Base-by-base conservation (phyloP, 23 tunicate species). In the Oikopleura dioica region DNA sequence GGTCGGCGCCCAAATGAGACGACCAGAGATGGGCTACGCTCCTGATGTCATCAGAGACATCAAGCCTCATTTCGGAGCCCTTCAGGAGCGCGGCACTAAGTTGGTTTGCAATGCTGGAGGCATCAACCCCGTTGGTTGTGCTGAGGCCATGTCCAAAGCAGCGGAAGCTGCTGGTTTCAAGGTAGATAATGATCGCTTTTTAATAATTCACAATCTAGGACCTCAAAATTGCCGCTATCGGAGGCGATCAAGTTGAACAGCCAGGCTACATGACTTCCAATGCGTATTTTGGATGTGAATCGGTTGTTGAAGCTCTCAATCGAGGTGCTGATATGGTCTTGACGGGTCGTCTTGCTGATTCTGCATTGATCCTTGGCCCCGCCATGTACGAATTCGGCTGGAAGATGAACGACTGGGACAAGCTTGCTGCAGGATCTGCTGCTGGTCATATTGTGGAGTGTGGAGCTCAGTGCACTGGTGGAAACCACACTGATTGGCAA, bases 391-490 rank as follows among this genome's bases (percentile, higher is more conserved):
- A 84, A 68, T 89, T 89, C 38, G 44, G 80, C 35, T 89, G 96
- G 96, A 26, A 67, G 26, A 29, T 50, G 21, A 28, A 38, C 36
- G 96, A 89, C 37, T 89, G 77, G 75, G 92, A 89, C 80, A 85
- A 51, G 38, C 76, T 89, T 32, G 96, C 96, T 28, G 79, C 79
- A 76, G 96, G 96, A 50, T 84, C 89, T 75, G 38, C 82, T 35
- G 96, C 96, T 0, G 96, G 96, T 31, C 96, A 89, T 72, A 63
- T 89, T 36, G 76, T 89, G 1, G 96, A 89, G 69, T 89, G 96
- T 82, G 96, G 96, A 34, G 96, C 96, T 0, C 96, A 89, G 38
- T 77, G 83, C 2, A 89, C 96, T 38, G 96, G 96, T 1, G 96
- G 96, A 38, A 80, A 84, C 37, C 85, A 81, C 78, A 89, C 96